A percentile compares a stretch with the other conserved stretches of the same genome.
Conservation (phyloP, 2,797 vertebrate genomes). For the Rhadinocentrus ornatus region DNA sequence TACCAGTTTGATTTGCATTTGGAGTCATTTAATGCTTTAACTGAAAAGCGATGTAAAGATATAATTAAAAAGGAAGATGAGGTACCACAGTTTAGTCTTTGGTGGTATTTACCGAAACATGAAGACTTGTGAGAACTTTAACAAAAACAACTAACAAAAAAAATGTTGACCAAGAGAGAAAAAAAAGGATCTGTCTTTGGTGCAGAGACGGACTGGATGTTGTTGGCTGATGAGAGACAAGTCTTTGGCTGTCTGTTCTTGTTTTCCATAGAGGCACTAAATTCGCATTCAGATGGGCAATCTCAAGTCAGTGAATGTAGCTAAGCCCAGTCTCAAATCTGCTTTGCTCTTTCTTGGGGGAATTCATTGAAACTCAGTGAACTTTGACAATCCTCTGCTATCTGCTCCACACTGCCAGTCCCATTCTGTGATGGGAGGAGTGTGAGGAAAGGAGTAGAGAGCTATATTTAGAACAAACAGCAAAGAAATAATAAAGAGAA, state of each 20-base stretch:
- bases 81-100: neutral
- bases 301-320: conserved; percentile 49
- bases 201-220: conserved; percentile 15
- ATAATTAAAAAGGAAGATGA: neutral
- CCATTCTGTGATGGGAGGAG: conserved; percentile 52
- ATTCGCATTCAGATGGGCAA: conserved; percentile 59
- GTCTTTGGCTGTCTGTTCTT: conserved; percentile 23
- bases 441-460: conserved; percentile 37
- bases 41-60: neutral
- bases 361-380: conserved; percentile 74
- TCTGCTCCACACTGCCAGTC: conserved; percentile 45
- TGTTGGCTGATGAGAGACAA: conserved; percentile 16
- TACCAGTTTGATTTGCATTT: neutral
- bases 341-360: conserved; percentile 64
- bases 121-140: neutral
- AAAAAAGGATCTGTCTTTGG: neutral
- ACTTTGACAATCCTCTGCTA: conserved; percentile 71
- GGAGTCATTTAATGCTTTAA: neutral
- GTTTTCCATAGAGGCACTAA: conserved; percentile 35
- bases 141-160: no score
- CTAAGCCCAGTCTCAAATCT: conserved; percentile 60
- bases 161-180: neutral
- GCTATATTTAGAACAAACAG: conserved; percentile 78
- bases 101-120: neutral
- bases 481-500: conserved; percentile 54